These are phyloP conservation scores for Galerucella calmariensis DNA, from an alignment of 2,888 invertebrate species.

Conservation along the genomic window DNA sequence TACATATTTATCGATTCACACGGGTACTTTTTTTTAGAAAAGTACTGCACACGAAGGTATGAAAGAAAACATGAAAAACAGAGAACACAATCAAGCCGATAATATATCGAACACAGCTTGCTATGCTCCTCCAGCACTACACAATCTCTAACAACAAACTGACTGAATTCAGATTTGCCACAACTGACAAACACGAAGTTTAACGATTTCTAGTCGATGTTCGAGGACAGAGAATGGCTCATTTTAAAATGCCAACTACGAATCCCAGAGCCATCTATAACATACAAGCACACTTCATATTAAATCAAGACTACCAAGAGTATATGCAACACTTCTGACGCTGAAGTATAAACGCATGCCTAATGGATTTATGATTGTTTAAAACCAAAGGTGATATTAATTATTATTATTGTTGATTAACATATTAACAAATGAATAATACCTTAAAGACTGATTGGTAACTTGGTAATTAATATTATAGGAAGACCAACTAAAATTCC, in stretches of 20 bases:
- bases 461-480: too few relatives aligned
- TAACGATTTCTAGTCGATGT: conserved; percentile 29
- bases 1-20: conserved; percentile 46
- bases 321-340: background rate
- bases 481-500: too few relatives aligned
- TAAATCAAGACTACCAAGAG: background rate
- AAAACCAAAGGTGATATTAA: too few relatives aligned
- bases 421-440: too few relatives aligned
- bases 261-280: conserved; percentile 29
- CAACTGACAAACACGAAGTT: conserved; percentile 32
- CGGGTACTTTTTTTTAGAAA: conserved; percentile 42
- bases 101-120: conserved; percentile 55
- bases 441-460: too few relatives aligned
- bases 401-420: too few relatives aligned
- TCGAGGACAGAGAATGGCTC: conserved; percentile 35
- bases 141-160: conserved; percentile 54
- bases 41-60: conserved; percentile 46
- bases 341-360: background rate
- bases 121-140: conserved; percentile 57
- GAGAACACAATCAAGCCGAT: conserved; percentile 61
- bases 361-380: too few relatives aligned
- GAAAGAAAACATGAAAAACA: conserved; percentile 51
- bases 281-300: background rate
- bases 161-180: conserved; percentile 28
- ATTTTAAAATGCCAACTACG: conserved; percentile 29